Percentiles rank a stretch among this genome's conserved stretches.
Evolutionary conservation across 2,797 vertebrate species (phyloP).

Genomic region (Tokudaia muenninki): DNA sequence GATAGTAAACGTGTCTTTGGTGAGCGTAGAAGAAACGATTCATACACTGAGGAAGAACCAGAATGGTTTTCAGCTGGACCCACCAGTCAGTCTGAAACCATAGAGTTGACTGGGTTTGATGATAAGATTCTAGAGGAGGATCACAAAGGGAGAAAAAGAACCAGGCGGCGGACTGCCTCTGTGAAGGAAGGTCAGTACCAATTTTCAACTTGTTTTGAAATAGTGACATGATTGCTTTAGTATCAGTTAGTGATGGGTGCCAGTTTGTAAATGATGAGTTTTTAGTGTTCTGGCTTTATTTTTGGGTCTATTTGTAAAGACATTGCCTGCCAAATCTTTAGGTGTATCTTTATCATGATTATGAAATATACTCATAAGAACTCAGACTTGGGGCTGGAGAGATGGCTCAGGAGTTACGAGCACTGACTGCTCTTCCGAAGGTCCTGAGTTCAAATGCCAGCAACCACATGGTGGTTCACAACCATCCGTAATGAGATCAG

Average conservation of each 20-base stretch:
- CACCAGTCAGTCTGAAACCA: slow-evolving; percentile 99
- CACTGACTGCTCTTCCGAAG: background rate
- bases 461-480: background rate
- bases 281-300: slow-evolving; percentile 23
- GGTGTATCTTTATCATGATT: background rate
- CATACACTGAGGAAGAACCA: slow-evolving; percentile 97
- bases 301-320: background rate
- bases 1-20: slow-evolving; percentile 96
- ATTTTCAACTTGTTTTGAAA: slow-evolving; percentile 21
- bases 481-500: background rate
- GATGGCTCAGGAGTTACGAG: background rate
- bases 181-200: slow-evolving; percentile 93
- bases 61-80: slow-evolving; percentile 99
- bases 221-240: slow-evolving; percentile 1
- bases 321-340: background rate
- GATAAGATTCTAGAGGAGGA: slow-evolving; percentile 98
- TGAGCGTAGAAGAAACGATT: slow-evolving; percentile 97
- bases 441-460: background rate
- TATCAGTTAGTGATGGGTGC: background rate
- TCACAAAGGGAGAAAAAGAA: slow-evolving; percentile 93
- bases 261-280: slow-evolving; percentile 4
- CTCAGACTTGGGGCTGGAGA: background rate
- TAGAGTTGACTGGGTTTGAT: slow-evolving; percentile 98
- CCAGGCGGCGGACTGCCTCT: slow-evolving; percentile 92
- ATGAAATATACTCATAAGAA: background rate